phyloP scores from a whole-genome alignment of 2,113 vertebrate species.

The Microcebus tavaratra region DNA sequence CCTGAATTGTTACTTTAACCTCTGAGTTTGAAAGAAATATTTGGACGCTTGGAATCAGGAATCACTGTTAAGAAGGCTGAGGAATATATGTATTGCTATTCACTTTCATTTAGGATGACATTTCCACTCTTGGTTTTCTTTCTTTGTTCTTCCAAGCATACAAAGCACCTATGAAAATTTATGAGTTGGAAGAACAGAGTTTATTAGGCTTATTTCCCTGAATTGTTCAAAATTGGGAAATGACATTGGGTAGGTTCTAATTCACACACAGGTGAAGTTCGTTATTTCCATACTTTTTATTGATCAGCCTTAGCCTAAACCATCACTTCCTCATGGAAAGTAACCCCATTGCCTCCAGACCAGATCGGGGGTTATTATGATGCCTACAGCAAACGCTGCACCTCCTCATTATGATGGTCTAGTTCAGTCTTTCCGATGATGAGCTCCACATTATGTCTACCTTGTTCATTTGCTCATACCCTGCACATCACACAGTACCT shows the following conservation, averaged over 20 bases:
- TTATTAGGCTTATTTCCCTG: background rate
- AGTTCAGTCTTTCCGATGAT: background rate
- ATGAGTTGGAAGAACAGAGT: background rate
- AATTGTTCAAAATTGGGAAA: background rate
- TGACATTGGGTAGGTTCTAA: background rate
- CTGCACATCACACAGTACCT: background rate
- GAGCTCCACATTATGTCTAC: background rate
- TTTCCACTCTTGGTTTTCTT: background rate
- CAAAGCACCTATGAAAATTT: background rate
- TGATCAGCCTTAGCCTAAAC: background rate
- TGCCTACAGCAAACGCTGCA: background rate
- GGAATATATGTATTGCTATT: background rate
- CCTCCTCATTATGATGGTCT: background rate
- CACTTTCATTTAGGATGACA: background rate
- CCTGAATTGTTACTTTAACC: background rate
- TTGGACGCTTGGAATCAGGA: background rate
- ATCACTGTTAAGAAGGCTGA: background rate
- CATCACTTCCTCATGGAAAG: background rate
- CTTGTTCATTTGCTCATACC: background rate
- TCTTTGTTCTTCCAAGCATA: background rate
- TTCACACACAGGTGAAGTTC: background rate
- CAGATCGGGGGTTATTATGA: background rate
- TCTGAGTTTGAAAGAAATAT: background rate
- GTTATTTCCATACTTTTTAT: background rate
- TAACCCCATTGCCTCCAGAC: background rate